Percentiles rank a stretch among this genome's conserved stretches.
Conservation (phyloP, 1,140 invertebrate species). For the Drosophila insularis region DNA sequence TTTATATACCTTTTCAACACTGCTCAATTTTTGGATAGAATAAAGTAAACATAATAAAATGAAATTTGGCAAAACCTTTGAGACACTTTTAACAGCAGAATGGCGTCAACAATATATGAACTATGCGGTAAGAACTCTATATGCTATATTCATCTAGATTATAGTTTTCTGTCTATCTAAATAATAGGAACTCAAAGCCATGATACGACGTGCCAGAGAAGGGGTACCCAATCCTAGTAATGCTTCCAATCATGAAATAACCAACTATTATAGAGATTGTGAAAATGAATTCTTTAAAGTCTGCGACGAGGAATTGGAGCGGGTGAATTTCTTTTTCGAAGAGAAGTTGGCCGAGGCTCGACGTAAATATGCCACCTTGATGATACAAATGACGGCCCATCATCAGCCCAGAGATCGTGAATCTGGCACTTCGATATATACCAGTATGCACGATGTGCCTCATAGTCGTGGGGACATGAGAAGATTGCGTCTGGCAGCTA, state of each 20-base stretch:
- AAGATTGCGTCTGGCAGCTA: conserved; percentile 91
- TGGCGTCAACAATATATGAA: conserved; percentile 73
- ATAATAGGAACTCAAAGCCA: conserved; percentile 50
- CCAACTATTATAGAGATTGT: conserved; percentile 90
- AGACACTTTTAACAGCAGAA: conserved; percentile 57
- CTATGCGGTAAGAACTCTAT: conserved; percentile 42
- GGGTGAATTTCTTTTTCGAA: conserved; percentile 97
- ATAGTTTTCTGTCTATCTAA: neutral
- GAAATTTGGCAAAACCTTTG: conserved; percentile 68
- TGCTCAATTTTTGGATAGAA: neutral
- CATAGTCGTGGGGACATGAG: neutral
- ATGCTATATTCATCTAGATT: neutral
- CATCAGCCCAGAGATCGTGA: neutral
- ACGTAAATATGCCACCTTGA: conserved; percentile 82
- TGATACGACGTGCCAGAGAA: conserved; percentile 33
- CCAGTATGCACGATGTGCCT: neutral
- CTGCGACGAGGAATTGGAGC: conserved; percentile 95
- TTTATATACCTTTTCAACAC: conserved; percentile 2
- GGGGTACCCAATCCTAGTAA: conserved; percentile 31
- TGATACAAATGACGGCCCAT: conserved; percentile 13
- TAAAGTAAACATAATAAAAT: conserved; percentile 24
- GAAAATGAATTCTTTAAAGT: conserved; percentile 96
- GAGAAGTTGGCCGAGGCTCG: conserved; percentile 97
- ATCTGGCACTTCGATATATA: neutral
- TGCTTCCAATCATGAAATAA: neutral